phyloP scores from a whole-genome alignment of 2,888 invertebrate species.

The Oligia fasciuncula region DNA sequence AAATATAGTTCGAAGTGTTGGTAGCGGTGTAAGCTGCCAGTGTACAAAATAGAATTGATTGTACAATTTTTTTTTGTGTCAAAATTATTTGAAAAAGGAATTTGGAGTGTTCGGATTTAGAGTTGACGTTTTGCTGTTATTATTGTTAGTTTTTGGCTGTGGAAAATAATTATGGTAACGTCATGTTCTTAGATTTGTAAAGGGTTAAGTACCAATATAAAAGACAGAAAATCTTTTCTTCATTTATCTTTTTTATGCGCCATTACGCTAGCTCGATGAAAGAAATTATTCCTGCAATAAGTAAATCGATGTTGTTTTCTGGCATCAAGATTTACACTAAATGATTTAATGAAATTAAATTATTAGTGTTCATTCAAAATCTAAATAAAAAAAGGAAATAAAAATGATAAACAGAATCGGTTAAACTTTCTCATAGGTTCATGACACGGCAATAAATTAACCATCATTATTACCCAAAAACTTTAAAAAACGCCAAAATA shows the following conservation, averaged over 20 bases:
- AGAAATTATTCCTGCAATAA: neutral
- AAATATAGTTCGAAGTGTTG: conserved; percentile 76
- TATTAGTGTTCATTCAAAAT: no score
- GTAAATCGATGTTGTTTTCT: neutral
- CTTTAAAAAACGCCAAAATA: conserved; percentile 75
- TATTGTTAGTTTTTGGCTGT: conserved; percentile 26
- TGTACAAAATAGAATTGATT: conserved; percentile 84
- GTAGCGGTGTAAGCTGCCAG: conserved; percentile 85
- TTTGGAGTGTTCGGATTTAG: conserved; percentile 72
- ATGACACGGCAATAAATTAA: conserved; percentile 74
- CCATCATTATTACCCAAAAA: conserved; percentile 70
- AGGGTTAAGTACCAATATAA: neutral
- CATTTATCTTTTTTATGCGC: neutral
- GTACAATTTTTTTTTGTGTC: conserved; percentile 76
- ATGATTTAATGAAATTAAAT: no score
- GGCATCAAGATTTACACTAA: no score
- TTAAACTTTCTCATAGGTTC: conserved; percentile 74
- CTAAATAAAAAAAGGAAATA: no score
- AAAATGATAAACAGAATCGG: conserved; percentile 22
- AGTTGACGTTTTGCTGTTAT: conserved; percentile 53
- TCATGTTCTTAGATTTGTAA: neutral
- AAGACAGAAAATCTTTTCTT: neutral
- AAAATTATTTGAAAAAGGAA: conserved; percentile 71
- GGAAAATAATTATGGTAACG: neutral
- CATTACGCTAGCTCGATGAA: neutral